phyloP scores from a whole-genome alignment of 2,113 vertebrate genomes.

The Hippocampus zosterae region DNA sequence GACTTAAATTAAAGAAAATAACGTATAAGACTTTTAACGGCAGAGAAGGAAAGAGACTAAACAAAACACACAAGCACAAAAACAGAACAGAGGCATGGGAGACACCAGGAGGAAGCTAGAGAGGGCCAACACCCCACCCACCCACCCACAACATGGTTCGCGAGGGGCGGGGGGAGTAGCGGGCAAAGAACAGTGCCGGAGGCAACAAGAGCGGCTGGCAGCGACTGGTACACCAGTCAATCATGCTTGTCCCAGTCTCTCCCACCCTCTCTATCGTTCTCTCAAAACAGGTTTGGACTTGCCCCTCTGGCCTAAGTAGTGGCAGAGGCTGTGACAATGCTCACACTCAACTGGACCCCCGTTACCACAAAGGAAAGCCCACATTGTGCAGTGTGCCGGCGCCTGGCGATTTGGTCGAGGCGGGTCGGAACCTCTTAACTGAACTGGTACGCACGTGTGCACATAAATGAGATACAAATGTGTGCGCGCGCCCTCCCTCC shows the following conservation, averaged over 20 bases:
- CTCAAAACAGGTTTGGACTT: constrained; percentile 46
- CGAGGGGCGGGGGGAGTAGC: constrained; percentile 34
- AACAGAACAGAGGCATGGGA: constrained; percentile 21
- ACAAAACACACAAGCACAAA: constrained; percentile 17
- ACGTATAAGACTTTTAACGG: neutral
- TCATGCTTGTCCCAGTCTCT: constrained; percentile 8
- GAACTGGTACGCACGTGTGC: constrained; percentile 71
- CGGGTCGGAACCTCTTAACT: constrained; percentile 77
- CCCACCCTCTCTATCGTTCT: constrained; percentile 8
- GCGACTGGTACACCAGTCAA: constrained; percentile 52
- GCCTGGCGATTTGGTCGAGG: constrained; percentile 67
- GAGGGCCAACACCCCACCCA: constrained; percentile 7
- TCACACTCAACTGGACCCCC: constrained; percentile 49
- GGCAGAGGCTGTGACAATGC: constrained; percentile 39
- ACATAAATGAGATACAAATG: constrained; percentile 57
- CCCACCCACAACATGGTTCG: neutral
- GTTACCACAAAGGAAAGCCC: constrained; percentile 46
- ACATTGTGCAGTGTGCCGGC: constrained; percentile 37
- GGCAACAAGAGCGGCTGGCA: constrained; percentile 50
- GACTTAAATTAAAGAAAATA: neutral
- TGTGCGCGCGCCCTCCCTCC: neutral
- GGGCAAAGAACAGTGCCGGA: constrained; percentile 43
- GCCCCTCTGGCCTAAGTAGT: constrained; percentile 36
- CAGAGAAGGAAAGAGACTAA: neutral
- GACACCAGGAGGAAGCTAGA: constrained; percentile 5